A percentile compares a stretch with the other conserved stretches of the same genome.
Conservation (phyloP, 2,888 invertebrate genomes). For the Exephanes ischioxanthus region DNA sequence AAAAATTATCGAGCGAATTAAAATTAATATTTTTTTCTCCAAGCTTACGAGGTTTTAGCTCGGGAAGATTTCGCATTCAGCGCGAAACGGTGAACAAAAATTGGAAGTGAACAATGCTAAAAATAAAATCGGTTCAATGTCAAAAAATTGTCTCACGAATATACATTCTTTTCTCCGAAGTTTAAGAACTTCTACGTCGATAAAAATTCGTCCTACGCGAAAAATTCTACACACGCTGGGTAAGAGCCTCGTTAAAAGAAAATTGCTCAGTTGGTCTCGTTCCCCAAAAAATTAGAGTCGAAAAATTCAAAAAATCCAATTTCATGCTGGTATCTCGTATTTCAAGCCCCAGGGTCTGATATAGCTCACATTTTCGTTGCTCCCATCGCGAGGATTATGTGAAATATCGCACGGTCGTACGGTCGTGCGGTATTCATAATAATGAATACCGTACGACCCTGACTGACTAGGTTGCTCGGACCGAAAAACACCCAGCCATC, state of each 20-base stretch:
- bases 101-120: not conserved
- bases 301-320: conserved; percentile 1
- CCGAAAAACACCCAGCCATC: too few species aligned
- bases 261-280: not conserved
- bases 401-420: not conserved
- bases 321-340: not conserved
- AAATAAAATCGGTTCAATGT: not conserved
- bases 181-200: not conserved
- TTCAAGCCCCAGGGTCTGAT: not conserved
- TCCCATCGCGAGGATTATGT: not conserved
- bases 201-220: not conserved
- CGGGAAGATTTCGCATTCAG: not conserved
- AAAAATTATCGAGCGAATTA: too few species aligned
- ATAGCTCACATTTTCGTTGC: not conserved
- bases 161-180: not conserved
- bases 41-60: too few species aligned
- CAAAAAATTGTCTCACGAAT: not conserved
- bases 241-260: not conserved
- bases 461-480: too few species aligned
- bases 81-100: not conserved
- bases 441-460: not conserved
- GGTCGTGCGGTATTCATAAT: not conserved
- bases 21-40: too few species aligned
- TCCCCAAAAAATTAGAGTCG: not conserved
- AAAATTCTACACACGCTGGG: not conserved